These are phyloP conservation scores for Periphyllus acericola DNA, from an alignment of 2,888 invertebrate species.

Conservation along the genomic window DNA sequence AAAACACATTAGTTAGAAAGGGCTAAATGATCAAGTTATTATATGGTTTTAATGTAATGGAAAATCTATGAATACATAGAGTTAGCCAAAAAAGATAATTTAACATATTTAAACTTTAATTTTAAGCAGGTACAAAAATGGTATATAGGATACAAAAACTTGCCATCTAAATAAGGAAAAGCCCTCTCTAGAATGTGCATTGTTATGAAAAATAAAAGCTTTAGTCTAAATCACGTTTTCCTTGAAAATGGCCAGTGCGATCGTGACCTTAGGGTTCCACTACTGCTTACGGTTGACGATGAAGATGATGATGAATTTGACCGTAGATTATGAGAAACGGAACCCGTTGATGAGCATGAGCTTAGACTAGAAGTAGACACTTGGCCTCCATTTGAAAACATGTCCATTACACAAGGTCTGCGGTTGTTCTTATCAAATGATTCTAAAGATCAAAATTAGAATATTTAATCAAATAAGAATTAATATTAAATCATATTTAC, in stretches of 20 bases:
- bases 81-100: background rate
- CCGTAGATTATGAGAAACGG: conserved; percentile 39
- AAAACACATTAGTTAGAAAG: conserved; percentile 24
- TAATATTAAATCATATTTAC: background rate
- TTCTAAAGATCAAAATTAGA: conserved; percentile 13
- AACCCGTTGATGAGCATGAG: conserved; percentile 45
- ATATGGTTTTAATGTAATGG: background rate
- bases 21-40: background rate
- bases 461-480: background rate
- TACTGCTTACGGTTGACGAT: conserved; percentile 45
- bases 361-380: conserved; percentile 45
- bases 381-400: conserved; percentile 44
- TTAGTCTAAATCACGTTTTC: conserved; percentile 35
- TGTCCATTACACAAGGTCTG: conserved; percentile 46
- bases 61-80: background rate
- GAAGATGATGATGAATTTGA: conserved; percentile 56
- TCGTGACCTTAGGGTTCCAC: conserved; percentile 48
- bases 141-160: conserved; percentile 35
- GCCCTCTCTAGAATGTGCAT: conserved; percentile 29
- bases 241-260: conserved; percentile 55
- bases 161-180: conserved; percentile 6
- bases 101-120: conserved; percentile 10
- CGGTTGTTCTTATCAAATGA: conserved; percentile 48
- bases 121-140: conserved; percentile 35
- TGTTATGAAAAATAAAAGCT: conserved; percentile 8